These are phyloP conservation scores for Drosophila kikkawai DNA, from an alignment of 1,140 invertebrate genomes.

Conservation along the genomic window DNA sequence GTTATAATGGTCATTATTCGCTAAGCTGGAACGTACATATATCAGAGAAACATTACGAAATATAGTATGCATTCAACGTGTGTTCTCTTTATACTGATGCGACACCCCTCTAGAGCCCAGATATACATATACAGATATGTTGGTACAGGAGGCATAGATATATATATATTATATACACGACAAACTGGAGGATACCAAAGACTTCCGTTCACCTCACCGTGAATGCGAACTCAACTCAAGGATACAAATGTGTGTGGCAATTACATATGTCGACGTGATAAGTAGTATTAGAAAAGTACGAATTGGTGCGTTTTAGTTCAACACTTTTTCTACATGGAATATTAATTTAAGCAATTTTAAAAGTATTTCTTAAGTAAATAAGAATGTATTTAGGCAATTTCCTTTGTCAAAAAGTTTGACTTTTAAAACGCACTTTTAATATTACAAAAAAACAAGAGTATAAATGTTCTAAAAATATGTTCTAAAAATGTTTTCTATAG, in stretches of 20 bases:
- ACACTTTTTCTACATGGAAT: neutral
- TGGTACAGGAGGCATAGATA: slow-evolving; percentile 29
- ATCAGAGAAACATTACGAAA: slow-evolving; percentile 51
- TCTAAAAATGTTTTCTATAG: slow-evolving; percentile 20
- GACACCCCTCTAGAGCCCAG: slow-evolving; percentile 35
- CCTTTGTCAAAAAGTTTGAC: neutral
- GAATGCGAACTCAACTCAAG: slow-evolving; percentile 39
- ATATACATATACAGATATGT: slow-evolving; percentile 19
- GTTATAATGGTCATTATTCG: slow-evolving; percentile 39
- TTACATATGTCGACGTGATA: slow-evolving; percentile 38
- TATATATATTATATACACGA: slow-evolving; percentile 39
- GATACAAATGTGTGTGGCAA: slow-evolving; percentile 42
- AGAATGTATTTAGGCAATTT: neutral
- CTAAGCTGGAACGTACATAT: slow-evolving; percentile 51
- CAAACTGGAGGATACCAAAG: slow-evolving; percentile 32
- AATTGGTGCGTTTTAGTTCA: slow-evolving; percentile 14
- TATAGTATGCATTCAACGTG: slow-evolving; percentile 39
- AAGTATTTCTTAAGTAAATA: neutral
- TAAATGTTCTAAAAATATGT: slow-evolving; percentile 12
- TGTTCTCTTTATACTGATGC: slow-evolving; percentile 35
- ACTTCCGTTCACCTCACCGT: slow-evolving; percentile 22
- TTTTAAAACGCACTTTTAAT: slow-evolving; percentile 26
- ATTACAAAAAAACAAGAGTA: slow-evolving; percentile 3
- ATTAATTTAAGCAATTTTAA: neutral
- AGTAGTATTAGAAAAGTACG: neutral